Percentiles rank a stretch among this genome's conserved stretches.
phyloP scores from a whole-genome alignment of 2,113 vertebrate genomes.

The Petrocephalus microphthalmus region DNA sequence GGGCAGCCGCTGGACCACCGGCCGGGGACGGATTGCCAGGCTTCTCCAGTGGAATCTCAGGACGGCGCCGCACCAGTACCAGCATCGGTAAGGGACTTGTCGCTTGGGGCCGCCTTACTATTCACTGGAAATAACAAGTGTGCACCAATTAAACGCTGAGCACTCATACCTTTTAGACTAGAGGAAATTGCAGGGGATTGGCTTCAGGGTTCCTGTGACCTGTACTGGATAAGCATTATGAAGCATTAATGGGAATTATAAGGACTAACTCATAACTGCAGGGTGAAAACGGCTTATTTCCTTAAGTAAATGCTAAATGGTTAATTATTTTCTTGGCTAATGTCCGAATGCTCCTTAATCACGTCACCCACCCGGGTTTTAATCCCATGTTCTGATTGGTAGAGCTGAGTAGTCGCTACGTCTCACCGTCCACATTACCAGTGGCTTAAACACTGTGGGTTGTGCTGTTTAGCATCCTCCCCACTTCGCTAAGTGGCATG shows the following conservation, averaged over 20 bases:
- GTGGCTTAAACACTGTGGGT: neutral
- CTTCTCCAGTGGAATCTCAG: slow-evolving; percentile 65
- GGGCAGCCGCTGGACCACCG: slow-evolving; percentile 60
- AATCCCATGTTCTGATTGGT: neutral
- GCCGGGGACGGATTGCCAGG: slow-evolving; percentile 46
- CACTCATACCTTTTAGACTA: neutral
- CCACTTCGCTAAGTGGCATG: neutral
- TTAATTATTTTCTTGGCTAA: neutral
- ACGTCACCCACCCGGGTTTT: neutral
- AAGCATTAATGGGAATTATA: neutral
- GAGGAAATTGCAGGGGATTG: neutral
- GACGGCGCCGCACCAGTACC: slow-evolving; percentile 74
- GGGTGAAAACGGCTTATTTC: neutral
- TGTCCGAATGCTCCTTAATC: neutral
- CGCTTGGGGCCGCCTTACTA: neutral
- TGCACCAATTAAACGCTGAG: neutral
- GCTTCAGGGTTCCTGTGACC: neutral
- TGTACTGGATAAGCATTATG: neutral
- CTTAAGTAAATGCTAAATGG: neutral
- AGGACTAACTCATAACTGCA: neutral
- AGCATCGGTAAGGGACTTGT: slow-evolving; percentile 61
- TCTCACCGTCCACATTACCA: neutral
- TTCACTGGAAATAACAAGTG: neutral
- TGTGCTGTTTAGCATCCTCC: neutral
- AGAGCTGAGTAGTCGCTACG: neutral